These are phyloP conservation scores for Adineta ricciae DNA, from an alignment of 2,888 invertebrate species.

Conservation along the genomic window DNA sequence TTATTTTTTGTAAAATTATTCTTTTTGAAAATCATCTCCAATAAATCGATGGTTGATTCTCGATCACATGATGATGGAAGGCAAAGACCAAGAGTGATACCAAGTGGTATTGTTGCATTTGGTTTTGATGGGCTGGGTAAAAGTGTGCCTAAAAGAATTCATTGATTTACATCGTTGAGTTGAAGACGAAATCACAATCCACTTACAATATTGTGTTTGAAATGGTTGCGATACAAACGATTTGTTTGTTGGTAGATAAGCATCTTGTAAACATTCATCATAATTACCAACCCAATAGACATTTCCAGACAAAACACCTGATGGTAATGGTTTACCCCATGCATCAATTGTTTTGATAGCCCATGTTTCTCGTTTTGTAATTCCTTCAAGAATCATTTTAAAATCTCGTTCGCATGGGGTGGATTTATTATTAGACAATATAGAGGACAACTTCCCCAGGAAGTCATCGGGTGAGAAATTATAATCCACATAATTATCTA, in stretches of 20 bases:
- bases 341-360: constrained; percentile 22
- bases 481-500: too few relatives aligned
- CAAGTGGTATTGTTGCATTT: too few relatives aligned
- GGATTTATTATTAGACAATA: too few relatives aligned
- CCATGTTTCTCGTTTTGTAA: background rate
- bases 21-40: too few relatives aligned
- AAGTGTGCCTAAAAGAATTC: too few relatives aligned
- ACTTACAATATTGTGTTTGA: background rate
- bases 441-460: too few relatives aligned
- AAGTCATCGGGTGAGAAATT: too few relatives aligned
- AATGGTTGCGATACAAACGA: background rate
- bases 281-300: background rate
- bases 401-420: too few relatives aligned
- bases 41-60: background rate
- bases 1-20: background rate
- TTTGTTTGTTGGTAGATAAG: background rate
- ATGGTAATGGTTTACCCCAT: constrained; percentile 26
- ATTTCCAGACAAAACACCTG: constrained; percentile 21
- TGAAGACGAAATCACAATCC: too few relatives aligned
- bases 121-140: too few relatives aligned
- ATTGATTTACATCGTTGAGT: too few relatives aligned
- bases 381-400: background rate
- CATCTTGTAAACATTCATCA: background rate
- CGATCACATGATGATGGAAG: background rate
- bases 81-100: too few relatives aligned